Evolutionary conservation across 2,888 invertebrate genomes (phyloP), one percentile per base, ranked within the genome.

Genomic region (Trichacis sp.): DNA sequence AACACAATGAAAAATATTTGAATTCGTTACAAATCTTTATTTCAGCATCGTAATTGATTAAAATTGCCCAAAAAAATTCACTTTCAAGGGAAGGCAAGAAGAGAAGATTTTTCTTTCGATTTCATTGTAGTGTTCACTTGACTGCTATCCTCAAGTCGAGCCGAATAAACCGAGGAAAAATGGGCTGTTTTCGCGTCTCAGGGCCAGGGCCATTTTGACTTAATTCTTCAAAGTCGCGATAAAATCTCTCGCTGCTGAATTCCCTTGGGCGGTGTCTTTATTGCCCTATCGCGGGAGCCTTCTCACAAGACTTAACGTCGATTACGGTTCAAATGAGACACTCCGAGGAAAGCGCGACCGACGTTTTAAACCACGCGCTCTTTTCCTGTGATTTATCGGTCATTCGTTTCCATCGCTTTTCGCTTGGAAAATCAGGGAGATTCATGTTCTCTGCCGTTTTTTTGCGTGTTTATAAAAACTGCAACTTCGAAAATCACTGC

Each of bases 201-300:
- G n/a, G 15, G 15, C n/a, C 43, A 19, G 33, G 5, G n/a, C 19
- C 43, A 19, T 43, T 43, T 43, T 43, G 18, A 43, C 14, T 43
- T 43, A 19, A 19, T 43, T 18, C 17, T 43, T 43, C 43, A 43
- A 18, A 42, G 17, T 43, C 43, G 11, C 14, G 43, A 43, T 43
- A 43, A 43, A 43, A 43, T 43, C 43, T 43, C 8, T 42, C 42
- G 17, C 42, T 15, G 12, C 42, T 42, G 42, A 15, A 42, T 42
- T 15, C 42, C 43, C 43, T n/a, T 1, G 12, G 43, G 19, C 14
- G 43, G 43, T 43, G 43, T 43, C 43, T 43, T 43, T 43, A 43
- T 43, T 43, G 43, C 43, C 40, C 15, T 8, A 14, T 40, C 40
- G 14, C 14, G 15, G 6, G 8, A 40, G 14, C 15, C 18, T 18